phyloP scores from a whole-genome alignment of 2,888 invertebrate species.

The Aphidius colemani region DNA sequence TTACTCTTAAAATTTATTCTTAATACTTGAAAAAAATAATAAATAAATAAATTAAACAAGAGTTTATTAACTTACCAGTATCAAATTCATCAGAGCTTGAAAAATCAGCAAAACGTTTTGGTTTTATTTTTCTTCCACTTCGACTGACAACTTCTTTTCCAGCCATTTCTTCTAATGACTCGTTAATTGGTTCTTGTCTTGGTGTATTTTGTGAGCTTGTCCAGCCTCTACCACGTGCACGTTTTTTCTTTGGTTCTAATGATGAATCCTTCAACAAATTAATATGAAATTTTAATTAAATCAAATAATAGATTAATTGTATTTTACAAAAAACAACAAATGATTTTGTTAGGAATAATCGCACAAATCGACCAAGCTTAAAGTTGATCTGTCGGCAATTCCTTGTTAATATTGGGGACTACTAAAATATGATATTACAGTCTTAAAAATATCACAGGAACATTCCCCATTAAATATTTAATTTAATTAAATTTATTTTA shows the following conservation, averaged over 20 bases:
- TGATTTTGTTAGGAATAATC: conserved; percentile 61
- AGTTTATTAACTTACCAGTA: conserved; percentile 45
- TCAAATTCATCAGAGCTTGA: conserved; percentile 54
- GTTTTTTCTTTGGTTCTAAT: conserved; percentile 42
- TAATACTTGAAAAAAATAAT: conserved; percentile 2
- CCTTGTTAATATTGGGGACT: conserved; percentile 51
- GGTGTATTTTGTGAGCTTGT: conserved; percentile 42
- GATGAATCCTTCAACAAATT: conserved; percentile 37
- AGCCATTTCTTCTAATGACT: conserved; percentile 59
- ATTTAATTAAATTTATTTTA: conserved; percentile 14
- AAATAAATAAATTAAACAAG: no score
- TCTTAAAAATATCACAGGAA: conserved; percentile 23
- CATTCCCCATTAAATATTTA: conserved; percentile 17
- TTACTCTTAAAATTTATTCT: background rate
- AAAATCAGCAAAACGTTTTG: conserved; percentile 62
- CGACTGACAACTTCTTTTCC: conserved; percentile 70
- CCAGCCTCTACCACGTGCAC: conserved; percentile 39
- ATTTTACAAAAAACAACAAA: background rate
- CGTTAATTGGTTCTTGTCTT: conserved; percentile 43
- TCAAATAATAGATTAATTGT: conserved; percentile 14
- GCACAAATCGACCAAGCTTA: conserved; percentile 61
- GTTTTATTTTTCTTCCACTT: conserved; percentile 77
- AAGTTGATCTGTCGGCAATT: conserved; percentile 62
- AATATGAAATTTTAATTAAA: conserved; percentile 14
- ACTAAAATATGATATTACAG: background rate